These are phyloP conservation scores for Edolisoma coerulescens DNA, from an alignment of 2,113 vertebrate genomes.

Conservation along the genomic window DNA sequence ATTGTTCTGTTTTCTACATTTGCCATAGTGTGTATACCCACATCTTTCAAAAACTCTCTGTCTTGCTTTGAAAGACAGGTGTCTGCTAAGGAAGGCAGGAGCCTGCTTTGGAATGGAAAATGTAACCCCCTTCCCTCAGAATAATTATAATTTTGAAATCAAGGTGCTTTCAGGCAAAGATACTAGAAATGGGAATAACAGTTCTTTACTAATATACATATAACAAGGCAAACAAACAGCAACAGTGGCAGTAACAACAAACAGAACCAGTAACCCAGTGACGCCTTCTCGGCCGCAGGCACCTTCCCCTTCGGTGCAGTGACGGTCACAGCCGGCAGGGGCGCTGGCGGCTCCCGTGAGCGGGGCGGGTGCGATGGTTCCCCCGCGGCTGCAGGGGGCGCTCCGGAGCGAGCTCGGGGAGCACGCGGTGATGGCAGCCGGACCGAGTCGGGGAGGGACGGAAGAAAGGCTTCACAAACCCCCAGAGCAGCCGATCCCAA, in stretches of 20 bases:
- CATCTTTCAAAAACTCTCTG: background rate
- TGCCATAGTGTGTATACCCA: background rate
- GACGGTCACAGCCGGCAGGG: background rate
- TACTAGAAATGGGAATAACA: background rate
- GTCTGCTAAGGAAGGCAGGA: background rate
- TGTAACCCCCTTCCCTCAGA: background rate
- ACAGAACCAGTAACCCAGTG: background rate
- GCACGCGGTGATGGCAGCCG: no score
- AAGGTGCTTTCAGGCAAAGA: background rate
- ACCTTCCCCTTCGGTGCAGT: background rate
- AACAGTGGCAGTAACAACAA: accelerated
- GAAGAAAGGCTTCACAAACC: no score
- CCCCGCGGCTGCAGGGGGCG: background rate
- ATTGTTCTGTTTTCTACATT: background rate
- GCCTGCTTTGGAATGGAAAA: background rate
- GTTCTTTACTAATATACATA: background rate
- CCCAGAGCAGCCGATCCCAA: no score
- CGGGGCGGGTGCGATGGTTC: no score
- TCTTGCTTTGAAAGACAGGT: background rate
- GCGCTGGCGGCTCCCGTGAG: background rate
- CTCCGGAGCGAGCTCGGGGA: background rate
- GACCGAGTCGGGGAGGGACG: no score
- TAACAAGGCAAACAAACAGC: background rate
- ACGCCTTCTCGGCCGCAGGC: background rate
- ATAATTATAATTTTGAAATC: background rate